phyloP scores from a whole-genome alignment of 2,888 invertebrate species.

The Drosophila sordidapex region DNA sequence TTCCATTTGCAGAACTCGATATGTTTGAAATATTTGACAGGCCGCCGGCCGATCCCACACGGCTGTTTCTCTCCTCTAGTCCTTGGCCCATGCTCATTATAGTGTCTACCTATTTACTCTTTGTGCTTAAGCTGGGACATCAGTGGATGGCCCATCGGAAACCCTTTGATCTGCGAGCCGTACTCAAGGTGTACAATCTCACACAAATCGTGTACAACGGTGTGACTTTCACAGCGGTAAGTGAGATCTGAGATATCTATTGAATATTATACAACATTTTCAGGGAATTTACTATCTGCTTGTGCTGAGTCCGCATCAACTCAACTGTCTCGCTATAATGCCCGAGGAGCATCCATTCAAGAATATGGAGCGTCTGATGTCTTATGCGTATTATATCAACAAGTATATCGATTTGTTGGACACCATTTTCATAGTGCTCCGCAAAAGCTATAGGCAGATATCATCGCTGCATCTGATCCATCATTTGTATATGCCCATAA shows the following conservation, averaged over 20 bases:
- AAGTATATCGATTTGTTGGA: conserved; percentile 57
- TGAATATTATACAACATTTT: neutral
- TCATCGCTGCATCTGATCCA: conserved; percentile 55
- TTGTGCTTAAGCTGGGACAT: conserved; percentile 52
- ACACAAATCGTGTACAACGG: conserved; percentile 46
- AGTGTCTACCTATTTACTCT: conserved; percentile 35
- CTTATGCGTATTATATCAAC: conserved; percentile 62
- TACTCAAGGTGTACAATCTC: conserved; percentile 48
- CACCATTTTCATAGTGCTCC: conserved; percentile 61
- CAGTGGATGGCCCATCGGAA: conserved; percentile 37
- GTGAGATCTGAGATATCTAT: conserved; percentile 2
- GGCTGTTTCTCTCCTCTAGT: conserved; percentile 35
- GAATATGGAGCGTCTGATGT: conserved; percentile 44
- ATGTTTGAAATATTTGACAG: conserved; percentile 40
- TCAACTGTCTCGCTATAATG: conserved; percentile 27
- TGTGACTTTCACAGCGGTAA: conserved; percentile 31
- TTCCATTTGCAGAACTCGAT: neutral
- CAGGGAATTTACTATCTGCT: conserved; percentile 32
- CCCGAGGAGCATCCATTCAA: conserved; percentile 43
- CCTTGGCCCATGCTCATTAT: conserved; percentile 43
- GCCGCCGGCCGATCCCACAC: conserved; percentile 36
- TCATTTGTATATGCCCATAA: conserved; percentile 54
- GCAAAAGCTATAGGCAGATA: conserved; percentile 60
- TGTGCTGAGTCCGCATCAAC: conserved; percentile 1
- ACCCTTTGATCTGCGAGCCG: conserved; percentile 36